Evolutionary conservation across 2,888 invertebrate species (phyloP).

Genomic region (Euphydryas editha): DNA sequence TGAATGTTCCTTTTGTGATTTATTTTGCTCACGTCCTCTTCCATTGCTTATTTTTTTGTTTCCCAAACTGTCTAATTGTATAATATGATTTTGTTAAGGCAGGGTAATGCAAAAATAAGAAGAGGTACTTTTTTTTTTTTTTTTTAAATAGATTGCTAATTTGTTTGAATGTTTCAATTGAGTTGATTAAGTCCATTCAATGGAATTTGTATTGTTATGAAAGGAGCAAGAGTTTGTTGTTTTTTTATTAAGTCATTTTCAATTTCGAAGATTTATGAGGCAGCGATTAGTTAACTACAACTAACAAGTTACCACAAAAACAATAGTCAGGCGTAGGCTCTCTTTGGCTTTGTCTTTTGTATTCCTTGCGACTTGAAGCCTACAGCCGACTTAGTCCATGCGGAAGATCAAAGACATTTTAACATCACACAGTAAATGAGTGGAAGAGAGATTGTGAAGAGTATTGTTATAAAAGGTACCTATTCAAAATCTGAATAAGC

Average conservation of each 20-base stretch:
- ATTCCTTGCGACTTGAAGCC: slow-evolving; percentile 18
- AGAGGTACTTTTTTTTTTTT: slow-evolving; percentile 79
- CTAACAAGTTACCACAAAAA: slow-evolving; percentile 80
- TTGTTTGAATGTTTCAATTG: slow-evolving; percentile 82
- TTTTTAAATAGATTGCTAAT: slow-evolving; percentile 73
- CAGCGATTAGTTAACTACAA: slow-evolving; percentile 76
- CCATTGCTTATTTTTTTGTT: slow-evolving; percentile 77
- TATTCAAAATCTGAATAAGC: slow-evolving; percentile 79
- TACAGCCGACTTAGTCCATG: slow-evolving; percentile 23
- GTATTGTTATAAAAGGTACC: slow-evolving; percentile 83
- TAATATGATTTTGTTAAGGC: slow-evolving; percentile 81
- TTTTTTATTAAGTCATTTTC: slow-evolving; percentile 78
- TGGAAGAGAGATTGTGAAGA: slow-evolving; percentile 80
- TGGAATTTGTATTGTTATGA: slow-evolving; percentile 81
- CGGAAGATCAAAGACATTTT: slow-evolving; percentile 61
- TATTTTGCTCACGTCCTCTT: slow-evolving; percentile 80
- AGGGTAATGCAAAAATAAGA: slow-evolving; percentile 82
- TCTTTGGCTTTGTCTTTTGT: slow-evolving; percentile 71
- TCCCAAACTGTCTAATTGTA: slow-evolving; percentile 79
- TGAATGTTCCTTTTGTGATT: slow-evolving; percentile 75
- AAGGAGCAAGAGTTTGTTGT: slow-evolving; percentile 79
- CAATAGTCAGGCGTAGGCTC: slow-evolving; percentile 79
- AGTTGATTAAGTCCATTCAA: slow-evolving; percentile 81
- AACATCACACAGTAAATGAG: slow-evolving; percentile 73
- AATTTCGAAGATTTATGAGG: slow-evolving; percentile 74